Evolutionary conservation across 2,113 vertebrate genomes (phyloP), one percentile per base, ranked within the genome.

Genomic region (Prunella fulvescens): DNA sequence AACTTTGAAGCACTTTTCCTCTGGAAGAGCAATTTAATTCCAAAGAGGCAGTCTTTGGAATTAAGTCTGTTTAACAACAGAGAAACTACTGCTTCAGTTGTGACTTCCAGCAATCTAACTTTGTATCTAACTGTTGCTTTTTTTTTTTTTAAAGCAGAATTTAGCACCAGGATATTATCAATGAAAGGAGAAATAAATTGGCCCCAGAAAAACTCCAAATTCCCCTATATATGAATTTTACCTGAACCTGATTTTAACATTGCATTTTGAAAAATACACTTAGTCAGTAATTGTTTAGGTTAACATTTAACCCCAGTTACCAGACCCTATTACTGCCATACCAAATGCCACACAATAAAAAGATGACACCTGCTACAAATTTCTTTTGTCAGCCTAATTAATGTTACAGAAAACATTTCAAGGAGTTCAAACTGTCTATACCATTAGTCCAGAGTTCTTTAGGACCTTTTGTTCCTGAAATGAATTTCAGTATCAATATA

Each of bases 21-120:
- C 84, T 90, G 72, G 42, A 82, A 96, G 78, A 87, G 78, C 22
- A 72, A 73, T 78, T 93, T 92, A 64, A 37, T 81, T 91, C 65
- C 65, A 64, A 89, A 90, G 56, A 91, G 54, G 67, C 15, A 77
- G 54, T 53, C 74, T 69, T 72, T 69, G 61, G 70, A 81, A 96
- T 64, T 87, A 83, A 69, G 35, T 18, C 23, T 23, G 39, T 86
- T 96, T 92, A 94, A 89, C 37, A 58, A 58, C 58, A 89, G 54
- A 89, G 44, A 81, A 87, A 65, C 22, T 56, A 71, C 18, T 62
- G n/a, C 73, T 95, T 95, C 72, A 85, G 2, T 7, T 72, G 86
- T 66, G 56, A 95, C 91, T 88, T 96, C 65, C 58, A 90, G 67
- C 67, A 93, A 61, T 61, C 25, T 60, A 60, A 70, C 28, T 85